Evolutionary conservation across 2,113 vertebrate species (phyloP).

Genomic region (Numida meleagris): DNA sequence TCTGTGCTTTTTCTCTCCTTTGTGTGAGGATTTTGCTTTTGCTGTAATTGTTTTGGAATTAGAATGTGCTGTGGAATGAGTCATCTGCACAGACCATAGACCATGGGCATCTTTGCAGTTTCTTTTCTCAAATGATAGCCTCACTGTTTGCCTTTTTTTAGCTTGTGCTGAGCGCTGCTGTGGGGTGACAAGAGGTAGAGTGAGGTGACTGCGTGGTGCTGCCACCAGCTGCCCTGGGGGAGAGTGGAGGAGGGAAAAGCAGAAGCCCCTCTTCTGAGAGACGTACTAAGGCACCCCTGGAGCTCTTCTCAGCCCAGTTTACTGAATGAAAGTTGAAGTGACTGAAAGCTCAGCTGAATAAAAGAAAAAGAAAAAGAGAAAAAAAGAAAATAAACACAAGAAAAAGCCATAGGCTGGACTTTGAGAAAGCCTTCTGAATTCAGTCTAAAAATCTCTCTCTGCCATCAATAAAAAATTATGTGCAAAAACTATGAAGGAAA

Average conservation of each 20-base stretch:
- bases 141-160: slow-evolving; percentile 6
- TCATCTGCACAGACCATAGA: slow-evolving; percentile 57
- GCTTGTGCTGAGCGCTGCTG: background rate
- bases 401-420: background rate
- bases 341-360: background rate
- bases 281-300: background rate
- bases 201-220: background rate
- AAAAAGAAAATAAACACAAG: background rate
- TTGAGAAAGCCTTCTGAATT: background rate
- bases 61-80: slow-evolving; percentile 54
- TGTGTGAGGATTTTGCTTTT: slow-evolving; percentile 48
- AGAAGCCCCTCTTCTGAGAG: background rate
- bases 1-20: slow-evolving; percentile 3
- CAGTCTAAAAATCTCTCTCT: background rate
- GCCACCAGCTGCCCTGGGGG: background rate
- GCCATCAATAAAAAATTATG: background rate
- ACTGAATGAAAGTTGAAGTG: background rate
- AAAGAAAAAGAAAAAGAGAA: background rate
- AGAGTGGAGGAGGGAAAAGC: background rate
- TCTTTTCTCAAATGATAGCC: slow-evolving; percentile 29
- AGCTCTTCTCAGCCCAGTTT: background rate
- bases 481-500: background rate
- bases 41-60: slow-evolving; percentile 65
- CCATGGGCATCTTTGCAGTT: slow-evolving; percentile 26
- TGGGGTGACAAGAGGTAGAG: slow-evolving; percentile 17